These are phyloP conservation scores for Ecliptopera silaceata DNA, from an alignment of 2,888 invertebrate genomes.

Conservation along the genomic window DNA sequence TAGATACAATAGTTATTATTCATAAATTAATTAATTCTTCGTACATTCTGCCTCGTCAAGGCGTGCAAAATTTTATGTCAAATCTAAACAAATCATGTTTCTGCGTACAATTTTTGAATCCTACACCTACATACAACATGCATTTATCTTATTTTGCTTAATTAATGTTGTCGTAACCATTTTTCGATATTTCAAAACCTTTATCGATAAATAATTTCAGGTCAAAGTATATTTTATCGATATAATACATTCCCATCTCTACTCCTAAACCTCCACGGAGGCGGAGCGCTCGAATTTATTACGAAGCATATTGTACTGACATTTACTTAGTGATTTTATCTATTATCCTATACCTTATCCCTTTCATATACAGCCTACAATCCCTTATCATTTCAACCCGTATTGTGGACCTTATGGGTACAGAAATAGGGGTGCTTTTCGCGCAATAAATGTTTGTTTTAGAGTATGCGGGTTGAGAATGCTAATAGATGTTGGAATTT, in stretches of 20 bases:
- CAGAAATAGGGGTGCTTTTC: slow-evolving; percentile 12
- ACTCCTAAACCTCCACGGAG: slow-evolving; percentile 46
- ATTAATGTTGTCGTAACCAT: no score
- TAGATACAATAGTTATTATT: no score
- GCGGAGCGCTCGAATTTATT: slow-evolving; percentile 68
- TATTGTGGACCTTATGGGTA: not conserved
- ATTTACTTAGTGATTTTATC: slow-evolving; percentile 22
- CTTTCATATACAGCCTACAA: slow-evolving; percentile 37
- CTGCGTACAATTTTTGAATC: no score
- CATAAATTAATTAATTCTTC: no score
- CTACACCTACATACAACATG: no score
- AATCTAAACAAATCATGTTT: no score
- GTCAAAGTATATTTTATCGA: no score
- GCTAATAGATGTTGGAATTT: slow-evolving; percentile 22
- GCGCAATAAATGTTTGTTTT: not conserved
- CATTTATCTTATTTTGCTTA: no score
- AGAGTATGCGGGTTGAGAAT: slow-evolving; percentile 32
- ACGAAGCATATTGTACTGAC: slow-evolving; percentile 69
- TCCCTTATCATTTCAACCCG: slow-evolving; percentile 15
- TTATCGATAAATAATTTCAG: no score
- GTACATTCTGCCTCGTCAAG: no score
- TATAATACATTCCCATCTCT: slow-evolving; percentile 41
- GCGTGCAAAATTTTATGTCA: no score
- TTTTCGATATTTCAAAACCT: no score
- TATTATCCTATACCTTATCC: slow-evolving; percentile 32